A percentile compares a stretch with the other conserved stretches of the same genome.
Evolutionary conservation across 64 coral and sea anemone genomes (phyloP).

Genomic region (Porites lutea): DNA sequence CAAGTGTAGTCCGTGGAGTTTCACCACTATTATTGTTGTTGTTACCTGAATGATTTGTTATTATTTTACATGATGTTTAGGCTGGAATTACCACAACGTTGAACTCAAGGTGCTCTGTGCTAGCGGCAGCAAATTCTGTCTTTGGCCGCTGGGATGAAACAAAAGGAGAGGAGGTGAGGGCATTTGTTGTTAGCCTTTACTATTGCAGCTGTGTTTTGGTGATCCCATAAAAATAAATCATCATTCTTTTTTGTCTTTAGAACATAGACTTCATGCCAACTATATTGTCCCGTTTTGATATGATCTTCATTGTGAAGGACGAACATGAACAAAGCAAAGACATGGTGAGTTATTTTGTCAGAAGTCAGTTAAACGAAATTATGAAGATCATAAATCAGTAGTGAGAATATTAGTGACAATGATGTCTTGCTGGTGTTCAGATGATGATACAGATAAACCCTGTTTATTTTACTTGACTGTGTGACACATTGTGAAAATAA

Average conservation of each 20-base stretch:
- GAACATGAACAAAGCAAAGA: slow-evolving; percentile 97
- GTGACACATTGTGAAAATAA: too few relatives aligned
- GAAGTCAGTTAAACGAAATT: not conserved
- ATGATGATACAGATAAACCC: not conserved
- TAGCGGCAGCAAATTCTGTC: slow-evolving; percentile 97
- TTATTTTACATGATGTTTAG: slow-evolving; percentile 25
- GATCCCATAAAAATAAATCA: not conserved
- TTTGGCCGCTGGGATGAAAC: slow-evolving; percentile 99
- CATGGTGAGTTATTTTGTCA: slow-evolving; percentile 78
- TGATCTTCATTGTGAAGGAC: slow-evolving; percentile 99
- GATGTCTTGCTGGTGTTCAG: not conserved
- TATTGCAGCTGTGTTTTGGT: not conserved
- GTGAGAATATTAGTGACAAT: not conserved
- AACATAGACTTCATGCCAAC: slow-evolving; percentile 99
- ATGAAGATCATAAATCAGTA: too few relatives aligned
- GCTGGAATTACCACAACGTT: slow-evolving; percentile 99
- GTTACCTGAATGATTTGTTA: not conserved
- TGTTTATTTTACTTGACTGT: not conserved
- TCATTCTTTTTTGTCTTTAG: slow-evolving; percentile 30
- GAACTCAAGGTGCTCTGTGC: slow-evolving; percentile 96
- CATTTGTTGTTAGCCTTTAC: not conserved
- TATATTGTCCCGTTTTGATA: slow-evolving; percentile 98
- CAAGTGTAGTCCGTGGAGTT: not conserved
- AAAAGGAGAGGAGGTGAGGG: slow-evolving; percentile 94
- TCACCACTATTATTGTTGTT: not conserved